Percentiles rank a stretch among this genome's conserved stretches.
Conservation (phyloP, 2,797 vertebrate species). For the Esox lucius region DNA sequence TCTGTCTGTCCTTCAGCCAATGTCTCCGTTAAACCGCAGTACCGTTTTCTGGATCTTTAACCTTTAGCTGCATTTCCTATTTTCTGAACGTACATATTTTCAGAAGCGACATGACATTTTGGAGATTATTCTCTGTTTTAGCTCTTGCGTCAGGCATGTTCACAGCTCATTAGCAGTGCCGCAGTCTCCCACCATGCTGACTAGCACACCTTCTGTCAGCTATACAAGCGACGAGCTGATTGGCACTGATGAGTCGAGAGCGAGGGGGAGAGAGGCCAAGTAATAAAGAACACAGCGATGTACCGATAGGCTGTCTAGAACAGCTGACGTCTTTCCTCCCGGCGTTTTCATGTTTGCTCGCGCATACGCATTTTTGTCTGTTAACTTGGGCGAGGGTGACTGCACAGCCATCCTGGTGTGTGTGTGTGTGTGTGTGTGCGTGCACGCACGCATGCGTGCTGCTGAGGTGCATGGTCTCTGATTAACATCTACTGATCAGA, state of each 20-base stretch:
- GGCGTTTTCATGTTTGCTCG: background rate
- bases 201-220: constrained; percentile 1
- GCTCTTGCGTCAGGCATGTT: background rate
- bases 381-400: background rate
- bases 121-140: background rate
- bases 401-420: background rate
- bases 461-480: constrained; percentile 22
- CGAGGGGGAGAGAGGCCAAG: background rate
- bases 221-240: background rate
- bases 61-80: background rate
- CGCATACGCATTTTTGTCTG: background rate
- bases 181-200: background rate
- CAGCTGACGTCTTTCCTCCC: background rate
- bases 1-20: background rate
- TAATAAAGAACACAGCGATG: background rate
- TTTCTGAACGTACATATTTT: background rate
- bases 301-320: background rate
- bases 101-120: background rate
- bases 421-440: background rate
- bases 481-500: constrained; percentile 29
- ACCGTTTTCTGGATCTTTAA: background rate
- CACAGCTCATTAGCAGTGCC: background rate
- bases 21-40: background rate
- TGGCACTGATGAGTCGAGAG: background rate
- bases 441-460: too few species aligned